These are phyloP conservation scores for Notiomystis cincta DNA, from an alignment of 2,113 vertebrate genomes.

Conservation along the genomic window DNA sequence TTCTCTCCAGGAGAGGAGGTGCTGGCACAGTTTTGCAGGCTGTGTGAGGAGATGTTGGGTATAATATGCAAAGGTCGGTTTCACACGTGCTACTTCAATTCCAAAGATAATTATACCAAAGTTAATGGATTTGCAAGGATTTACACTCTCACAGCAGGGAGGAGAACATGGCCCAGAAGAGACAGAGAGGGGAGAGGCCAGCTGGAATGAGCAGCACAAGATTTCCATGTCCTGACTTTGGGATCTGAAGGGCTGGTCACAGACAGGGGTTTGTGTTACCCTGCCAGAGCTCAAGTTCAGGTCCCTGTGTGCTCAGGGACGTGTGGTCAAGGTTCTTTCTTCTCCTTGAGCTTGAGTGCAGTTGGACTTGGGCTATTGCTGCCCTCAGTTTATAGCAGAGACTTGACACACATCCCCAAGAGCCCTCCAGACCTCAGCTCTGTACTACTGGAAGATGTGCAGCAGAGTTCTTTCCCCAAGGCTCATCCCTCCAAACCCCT, in stretches of 20 bases:
- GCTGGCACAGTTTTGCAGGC: background rate
- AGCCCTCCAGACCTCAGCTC: background rate
- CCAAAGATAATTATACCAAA: background rate
- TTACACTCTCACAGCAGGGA: background rate
- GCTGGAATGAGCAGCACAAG: background rate
- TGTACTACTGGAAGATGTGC: background rate
- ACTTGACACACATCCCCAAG: background rate
- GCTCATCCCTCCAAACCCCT: background rate
- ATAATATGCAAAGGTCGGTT: background rate
- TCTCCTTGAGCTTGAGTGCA: background rate
- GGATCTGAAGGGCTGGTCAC: background rate
- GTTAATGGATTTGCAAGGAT: background rate
- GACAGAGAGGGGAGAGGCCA: background rate
- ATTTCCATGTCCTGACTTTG: background rate
- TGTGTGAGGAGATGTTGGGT: background rate
- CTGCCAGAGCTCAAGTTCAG: background rate
- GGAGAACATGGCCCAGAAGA: background rate
- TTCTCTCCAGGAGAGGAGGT: background rate
- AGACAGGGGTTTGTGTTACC: background rate
- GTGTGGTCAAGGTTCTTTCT: accelerated
- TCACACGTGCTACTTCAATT: background rate
- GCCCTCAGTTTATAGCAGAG: background rate
- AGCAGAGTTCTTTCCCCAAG: background rate
- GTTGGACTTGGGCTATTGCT: background rate
- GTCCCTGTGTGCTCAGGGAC: background rate